phyloP scores from a whole-genome alignment of 2,797 vertebrate species.

The Peromyscus eremicus region DNA sequence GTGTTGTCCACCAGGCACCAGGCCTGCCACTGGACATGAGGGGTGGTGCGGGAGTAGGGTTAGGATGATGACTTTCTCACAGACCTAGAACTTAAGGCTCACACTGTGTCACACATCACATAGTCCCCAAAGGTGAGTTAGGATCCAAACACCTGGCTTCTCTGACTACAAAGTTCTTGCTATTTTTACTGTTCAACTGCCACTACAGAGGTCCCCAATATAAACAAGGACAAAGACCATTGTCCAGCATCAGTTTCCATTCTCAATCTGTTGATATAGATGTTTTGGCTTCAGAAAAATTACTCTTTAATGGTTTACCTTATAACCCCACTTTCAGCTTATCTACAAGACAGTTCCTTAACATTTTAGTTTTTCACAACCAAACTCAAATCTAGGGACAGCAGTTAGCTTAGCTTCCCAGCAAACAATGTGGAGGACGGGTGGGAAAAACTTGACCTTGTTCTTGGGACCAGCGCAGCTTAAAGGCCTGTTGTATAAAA shows the following conservation, averaged over 20 bases:
- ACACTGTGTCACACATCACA: neutral
- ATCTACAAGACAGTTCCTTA: neutral
- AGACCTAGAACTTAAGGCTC: neutral
- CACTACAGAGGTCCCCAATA: neutral
- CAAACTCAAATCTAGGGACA: neutral
- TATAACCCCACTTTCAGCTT: neutral
- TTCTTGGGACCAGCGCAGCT: constrained; percentile 50
- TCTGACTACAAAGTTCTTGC: neutral
- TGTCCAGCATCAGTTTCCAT: neutral
- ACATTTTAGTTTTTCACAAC: constrained; percentile 42
- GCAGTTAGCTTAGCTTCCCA: constrained; percentile 43
- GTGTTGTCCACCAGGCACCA: neutral
- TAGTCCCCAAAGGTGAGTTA: neutral
- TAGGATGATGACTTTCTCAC: neutral
- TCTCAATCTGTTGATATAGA: neutral
- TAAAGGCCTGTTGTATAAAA: constrained; percentile 19
- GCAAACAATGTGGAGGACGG: constrained; percentile 46
- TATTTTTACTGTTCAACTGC: neutral
- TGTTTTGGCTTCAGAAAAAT: constrained; percentile 20
- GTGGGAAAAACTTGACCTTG: constrained; percentile 44
- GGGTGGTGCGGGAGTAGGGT: too few species aligned
- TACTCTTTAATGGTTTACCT: neutral
- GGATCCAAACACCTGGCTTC: neutral
- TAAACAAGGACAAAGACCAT: neutral
- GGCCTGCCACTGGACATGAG: neutral